Conservation (phyloP, 2,113 vertebrate species). For the Laterallus jamaicensis region DNA sequence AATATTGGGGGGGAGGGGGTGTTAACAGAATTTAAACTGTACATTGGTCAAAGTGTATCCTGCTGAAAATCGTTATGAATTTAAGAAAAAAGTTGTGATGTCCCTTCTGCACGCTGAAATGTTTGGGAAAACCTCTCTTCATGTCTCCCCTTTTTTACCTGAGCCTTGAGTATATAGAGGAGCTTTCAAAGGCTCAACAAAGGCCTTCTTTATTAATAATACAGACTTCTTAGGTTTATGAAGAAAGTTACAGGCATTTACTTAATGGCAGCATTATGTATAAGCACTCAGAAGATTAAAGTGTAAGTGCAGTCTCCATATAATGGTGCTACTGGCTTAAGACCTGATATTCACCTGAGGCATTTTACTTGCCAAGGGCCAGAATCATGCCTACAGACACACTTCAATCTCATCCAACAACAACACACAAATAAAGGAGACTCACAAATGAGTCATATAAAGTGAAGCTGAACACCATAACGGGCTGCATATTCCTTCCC, state of each 20-base stretch:
- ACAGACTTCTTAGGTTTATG: not conserved
- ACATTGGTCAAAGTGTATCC: not conserved
- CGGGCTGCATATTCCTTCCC: not conserved
- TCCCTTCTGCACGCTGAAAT: not conserved
- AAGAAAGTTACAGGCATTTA: not conserved
- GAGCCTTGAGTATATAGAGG: not conserved
- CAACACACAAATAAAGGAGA: slow-evolving; percentile 22
- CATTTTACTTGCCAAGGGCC: not conserved
- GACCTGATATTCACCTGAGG: not conserved
- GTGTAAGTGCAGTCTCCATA: not conserved
- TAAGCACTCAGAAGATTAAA: not conserved
- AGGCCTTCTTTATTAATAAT: not conserved
- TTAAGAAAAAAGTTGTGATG: not conserved
- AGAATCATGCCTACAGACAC: not conserved
- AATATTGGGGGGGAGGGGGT: not conserved
- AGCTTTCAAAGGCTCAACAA: not conserved
- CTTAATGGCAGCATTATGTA: not conserved
- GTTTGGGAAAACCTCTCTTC: not conserved
- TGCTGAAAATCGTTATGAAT: not conserved
- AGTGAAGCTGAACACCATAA: not conserved
- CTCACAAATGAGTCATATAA: not conserved
- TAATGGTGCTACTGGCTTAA: not conserved
- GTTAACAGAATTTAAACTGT: not conserved
- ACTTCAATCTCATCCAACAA: not conserved
- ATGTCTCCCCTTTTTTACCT: not conserved